Evolutionary conservation across 2,113 vertebrate genomes (phyloP).

Genomic region (Nyctereutes procyonoides): DNA sequence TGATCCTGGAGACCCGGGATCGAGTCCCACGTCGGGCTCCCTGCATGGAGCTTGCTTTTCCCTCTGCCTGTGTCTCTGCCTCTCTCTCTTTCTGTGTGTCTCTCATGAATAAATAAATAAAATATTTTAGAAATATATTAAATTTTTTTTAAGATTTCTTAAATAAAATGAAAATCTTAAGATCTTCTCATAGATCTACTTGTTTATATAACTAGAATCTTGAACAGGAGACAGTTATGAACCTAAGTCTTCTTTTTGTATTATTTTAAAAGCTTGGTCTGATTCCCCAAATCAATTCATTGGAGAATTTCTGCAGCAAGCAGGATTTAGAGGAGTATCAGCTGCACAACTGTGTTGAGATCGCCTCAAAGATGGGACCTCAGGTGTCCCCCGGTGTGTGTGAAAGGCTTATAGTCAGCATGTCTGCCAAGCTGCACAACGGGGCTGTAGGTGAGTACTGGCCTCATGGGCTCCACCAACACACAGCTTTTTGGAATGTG

Average conservation of each 20-base stretch:
- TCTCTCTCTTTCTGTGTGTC: no score
- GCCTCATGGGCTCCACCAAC: background rate
- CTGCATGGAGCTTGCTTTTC: no score
- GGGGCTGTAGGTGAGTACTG: constrained; percentile 89
- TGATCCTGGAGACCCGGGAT: no score
- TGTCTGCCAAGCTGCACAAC: constrained; percentile 90
- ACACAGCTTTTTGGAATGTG: background rate
- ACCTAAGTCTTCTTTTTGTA: constrained; percentile 62
- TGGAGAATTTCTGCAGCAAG: constrained; percentile 89
- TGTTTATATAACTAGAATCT: background rate
- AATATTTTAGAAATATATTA: background rate
- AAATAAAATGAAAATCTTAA: constrained; percentile 9
- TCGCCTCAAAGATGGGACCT: constrained; percentile 82
- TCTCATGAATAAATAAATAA: no score
- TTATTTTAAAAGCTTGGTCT: constrained; percentile 88
- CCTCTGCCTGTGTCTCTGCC: no score
- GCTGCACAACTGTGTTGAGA: constrained; percentile 88
- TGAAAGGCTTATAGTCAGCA: constrained; percentile 86
- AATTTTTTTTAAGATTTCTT: constrained; percentile 44
- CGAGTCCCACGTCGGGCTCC: no score
- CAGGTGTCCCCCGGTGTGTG: constrained; percentile 84
- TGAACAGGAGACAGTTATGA: background rate
- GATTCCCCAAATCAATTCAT: constrained; percentile 88
- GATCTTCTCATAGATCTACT: constrained; percentile 2
- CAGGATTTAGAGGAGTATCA: constrained; percentile 86